phyloP scores from a whole-genome alignment of 2,113 vertebrate genomes.

The Elaphurus davidianus region DNA sequence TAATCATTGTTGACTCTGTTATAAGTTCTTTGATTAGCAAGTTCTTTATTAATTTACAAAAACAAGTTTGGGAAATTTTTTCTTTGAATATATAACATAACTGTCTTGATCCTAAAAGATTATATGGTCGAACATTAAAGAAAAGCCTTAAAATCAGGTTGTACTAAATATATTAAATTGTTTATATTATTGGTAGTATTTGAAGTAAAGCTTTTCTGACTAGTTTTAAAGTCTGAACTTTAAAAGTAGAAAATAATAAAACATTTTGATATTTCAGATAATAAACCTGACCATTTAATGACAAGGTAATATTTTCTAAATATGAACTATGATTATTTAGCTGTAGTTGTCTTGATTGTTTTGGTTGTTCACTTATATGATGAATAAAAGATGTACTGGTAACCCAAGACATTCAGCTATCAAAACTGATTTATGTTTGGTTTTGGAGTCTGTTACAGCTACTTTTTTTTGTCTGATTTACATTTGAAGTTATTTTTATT shows the following conservation, averaged over 20 bases:
- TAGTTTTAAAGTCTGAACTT: background rate
- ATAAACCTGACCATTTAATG: background rate
- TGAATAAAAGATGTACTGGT: background rate
- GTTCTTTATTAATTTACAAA: background rate
- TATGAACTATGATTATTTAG: background rate
- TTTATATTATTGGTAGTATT: background rate
- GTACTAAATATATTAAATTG: background rate
- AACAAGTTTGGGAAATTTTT: background rate
- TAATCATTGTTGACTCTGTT: background rate
- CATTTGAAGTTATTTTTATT: conserved; percentile 18
- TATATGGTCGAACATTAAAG: background rate
- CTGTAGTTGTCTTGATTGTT: background rate
- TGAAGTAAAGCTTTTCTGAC: background rate
- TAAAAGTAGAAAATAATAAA: conserved; percentile 1
- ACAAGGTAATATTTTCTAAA: background rate
- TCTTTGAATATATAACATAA: background rate
- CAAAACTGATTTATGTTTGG: background rate
- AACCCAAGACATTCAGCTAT: background rate
- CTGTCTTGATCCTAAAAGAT: background rate
- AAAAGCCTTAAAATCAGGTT: conserved; percentile 17
- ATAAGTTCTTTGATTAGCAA: conserved; percentile 9
- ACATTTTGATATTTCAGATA: conserved; percentile 1
- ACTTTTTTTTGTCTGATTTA: background rate
- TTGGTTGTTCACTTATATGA: background rate
- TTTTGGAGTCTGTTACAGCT: background rate